These are phyloP conservation scores for Ooceraea biroi DNA, from an alignment of 1,140 invertebrate species.

Conservation along the genomic window DNA sequence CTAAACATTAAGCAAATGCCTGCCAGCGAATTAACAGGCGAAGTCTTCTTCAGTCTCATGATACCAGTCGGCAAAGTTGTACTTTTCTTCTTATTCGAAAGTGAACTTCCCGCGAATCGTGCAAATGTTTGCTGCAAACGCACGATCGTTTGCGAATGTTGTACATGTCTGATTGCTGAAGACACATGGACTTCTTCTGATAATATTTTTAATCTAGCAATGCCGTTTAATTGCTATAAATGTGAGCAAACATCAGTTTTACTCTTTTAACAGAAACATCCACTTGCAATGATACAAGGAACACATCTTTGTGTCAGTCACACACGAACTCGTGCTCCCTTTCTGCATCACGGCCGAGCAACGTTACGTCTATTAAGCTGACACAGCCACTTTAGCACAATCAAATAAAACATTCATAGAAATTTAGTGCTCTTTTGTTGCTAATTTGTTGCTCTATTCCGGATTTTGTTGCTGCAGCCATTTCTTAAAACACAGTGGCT, in stretches of 20 bases:
- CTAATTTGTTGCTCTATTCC: no score
- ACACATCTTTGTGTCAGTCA: neutral
- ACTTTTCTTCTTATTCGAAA: neutral
- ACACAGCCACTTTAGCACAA: no score
- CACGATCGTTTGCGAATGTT: neutral
- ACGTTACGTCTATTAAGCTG: no score
- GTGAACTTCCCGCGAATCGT: neutral
- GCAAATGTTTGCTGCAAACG: neutral
- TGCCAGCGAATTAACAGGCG: neutral
- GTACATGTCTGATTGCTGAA: neutral
- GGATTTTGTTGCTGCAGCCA: no score
- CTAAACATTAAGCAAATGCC: neutral
- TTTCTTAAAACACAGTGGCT: no score
- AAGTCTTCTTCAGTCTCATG: conserved; percentile 7
- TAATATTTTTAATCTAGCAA: conserved; percentile 1
- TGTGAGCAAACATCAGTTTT: neutral
- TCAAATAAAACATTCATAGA: no score
- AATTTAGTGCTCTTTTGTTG: no score
- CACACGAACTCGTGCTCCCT: neutral
- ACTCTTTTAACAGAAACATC: neutral
- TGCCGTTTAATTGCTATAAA: conserved; percentile 20
- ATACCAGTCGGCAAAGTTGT: neutral
- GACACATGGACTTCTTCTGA: neutral
- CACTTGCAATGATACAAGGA: neutral
- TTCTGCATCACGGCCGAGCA: neutral